Conservation (phyloP, 2,888 invertebrate genomes). For the Melanophora roralis region DNA sequence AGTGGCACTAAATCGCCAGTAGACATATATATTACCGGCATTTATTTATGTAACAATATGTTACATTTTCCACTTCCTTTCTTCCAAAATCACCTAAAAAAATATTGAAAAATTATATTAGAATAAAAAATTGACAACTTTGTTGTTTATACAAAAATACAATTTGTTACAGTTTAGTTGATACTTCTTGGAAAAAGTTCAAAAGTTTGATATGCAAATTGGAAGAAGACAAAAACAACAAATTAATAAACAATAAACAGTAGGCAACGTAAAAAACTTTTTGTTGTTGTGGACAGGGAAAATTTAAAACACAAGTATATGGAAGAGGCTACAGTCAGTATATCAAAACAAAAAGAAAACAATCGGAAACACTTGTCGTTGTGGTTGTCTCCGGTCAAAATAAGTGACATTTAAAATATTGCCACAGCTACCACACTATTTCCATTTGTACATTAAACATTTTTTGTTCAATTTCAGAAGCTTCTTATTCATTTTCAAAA, state of each 20-base stretch:
- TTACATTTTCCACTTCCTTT: background rate
- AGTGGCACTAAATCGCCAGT: conserved; percentile 42
- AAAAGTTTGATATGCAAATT: conserved; percentile 58
- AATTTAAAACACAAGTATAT: background rate
- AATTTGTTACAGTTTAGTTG: conserved; percentile 16
- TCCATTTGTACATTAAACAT: too few species aligned
- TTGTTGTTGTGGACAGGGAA: background rate
- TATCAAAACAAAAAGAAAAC: background rate
- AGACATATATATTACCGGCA: conserved; percentile 30
- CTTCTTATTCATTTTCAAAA: too few species aligned
- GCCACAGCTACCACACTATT: background rate
- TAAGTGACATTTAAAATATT: conserved; percentile 32
- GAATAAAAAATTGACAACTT: conserved; percentile 5
- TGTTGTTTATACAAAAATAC: background rate
- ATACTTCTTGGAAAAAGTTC: conserved; percentile 28
- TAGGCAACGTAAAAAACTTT: background rate
- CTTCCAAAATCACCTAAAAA: background rate
- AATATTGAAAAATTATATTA: conserved; percentile 17
- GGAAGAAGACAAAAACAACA: conserved; percentile 13
- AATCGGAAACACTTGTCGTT: conserved; percentile 35
- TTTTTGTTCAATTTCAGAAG: too few species aligned
- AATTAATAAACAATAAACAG: conserved; percentile 9
- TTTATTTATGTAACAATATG: conserved; percentile 54
- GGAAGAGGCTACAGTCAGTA: conserved; percentile 39
- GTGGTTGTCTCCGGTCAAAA: conserved; percentile 27